Percentiles rank a stretch among this genome's conserved stretches.
phyloP scores from a whole-genome alignment of 2,797 vertebrate genomes.

The Sitta carolinensis region DNA sequence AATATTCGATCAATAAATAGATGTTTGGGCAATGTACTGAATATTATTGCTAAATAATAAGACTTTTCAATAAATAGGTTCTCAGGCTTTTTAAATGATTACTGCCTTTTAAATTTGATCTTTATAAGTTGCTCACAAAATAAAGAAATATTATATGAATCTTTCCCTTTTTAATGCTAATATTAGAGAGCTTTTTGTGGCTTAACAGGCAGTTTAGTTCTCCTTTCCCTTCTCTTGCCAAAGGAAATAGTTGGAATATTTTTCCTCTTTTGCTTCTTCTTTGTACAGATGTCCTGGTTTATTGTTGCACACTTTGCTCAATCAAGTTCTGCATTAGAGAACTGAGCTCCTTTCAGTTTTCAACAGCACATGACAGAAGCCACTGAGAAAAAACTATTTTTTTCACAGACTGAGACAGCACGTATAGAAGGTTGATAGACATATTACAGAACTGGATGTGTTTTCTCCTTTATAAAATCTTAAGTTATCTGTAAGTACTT shows the following conservation, averaged over 20 bases:
- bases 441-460: not conserved
- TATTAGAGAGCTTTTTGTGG: not conserved
- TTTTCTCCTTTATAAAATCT: not conserved
- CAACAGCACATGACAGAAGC: not conserved
- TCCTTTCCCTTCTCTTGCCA: not conserved
- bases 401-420: not conserved
- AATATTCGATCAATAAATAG: not conserved
- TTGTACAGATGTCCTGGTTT: not conserved
- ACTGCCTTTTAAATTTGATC: not conserved
- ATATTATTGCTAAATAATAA: not conserved
- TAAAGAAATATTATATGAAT: not conserved
- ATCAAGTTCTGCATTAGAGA: not conserved
- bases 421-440: not conserved
- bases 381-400: fast-evolving
- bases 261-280: not conserved
- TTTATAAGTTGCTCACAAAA: not conserved
- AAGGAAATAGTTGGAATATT: conserved; percentile 3
- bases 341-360: not conserved
- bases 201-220: not conserved
- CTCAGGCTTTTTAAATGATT: not conserved
- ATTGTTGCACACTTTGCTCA: not conserved
- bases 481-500: not conserved
- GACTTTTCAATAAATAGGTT: not conserved
- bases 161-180: not conserved
- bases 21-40: not conserved